phyloP scores from a whole-genome alignment of 2,888 invertebrate species.

The Drosophila kokeensis region DNA sequence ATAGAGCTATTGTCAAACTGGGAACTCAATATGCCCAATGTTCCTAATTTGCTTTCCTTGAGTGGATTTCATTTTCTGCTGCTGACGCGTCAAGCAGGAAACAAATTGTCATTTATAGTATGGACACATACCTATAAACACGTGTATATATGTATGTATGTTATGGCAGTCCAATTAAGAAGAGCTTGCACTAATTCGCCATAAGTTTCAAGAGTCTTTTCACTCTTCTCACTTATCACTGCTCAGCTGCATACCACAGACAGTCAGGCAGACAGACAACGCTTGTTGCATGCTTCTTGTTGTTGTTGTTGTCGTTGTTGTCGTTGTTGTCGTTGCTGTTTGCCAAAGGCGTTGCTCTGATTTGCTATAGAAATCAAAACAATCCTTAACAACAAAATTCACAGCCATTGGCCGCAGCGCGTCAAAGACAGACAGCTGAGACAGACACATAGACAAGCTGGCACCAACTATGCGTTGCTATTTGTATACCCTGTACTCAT shows the following conservation, averaged over 20 bases:
- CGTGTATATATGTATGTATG: conserved; percentile 4
- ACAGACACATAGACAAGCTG: not conserved
- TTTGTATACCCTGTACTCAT: conserved; percentile 8
- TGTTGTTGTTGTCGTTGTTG: not conserved
- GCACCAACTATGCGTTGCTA: conserved; percentile 3
- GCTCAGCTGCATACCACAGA: conserved; percentile 49
- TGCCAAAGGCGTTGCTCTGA: conserved; percentile 46
- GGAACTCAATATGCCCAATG: not conserved
- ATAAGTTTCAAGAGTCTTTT: conserved; percentile 65
- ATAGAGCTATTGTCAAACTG: not conserved
- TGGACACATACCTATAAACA: conserved; percentile 2
- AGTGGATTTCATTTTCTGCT: conserved; percentile 15
- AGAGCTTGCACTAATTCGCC: conserved; percentile 76
- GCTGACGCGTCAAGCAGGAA: conserved; percentile 43
- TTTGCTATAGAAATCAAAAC: conserved; percentile 70
- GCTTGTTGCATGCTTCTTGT: conserved; percentile 61
- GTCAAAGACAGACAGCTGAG: conserved; percentile 11
- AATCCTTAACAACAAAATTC: conserved; percentile 54
- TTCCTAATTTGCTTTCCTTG: conserved; percentile 9
- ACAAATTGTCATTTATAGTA: conserved; percentile 16
- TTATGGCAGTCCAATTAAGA: conserved; percentile 63
- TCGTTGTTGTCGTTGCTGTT: conserved; percentile 10
- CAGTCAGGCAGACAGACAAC: conserved; percentile 53
- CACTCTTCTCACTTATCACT: conserved; percentile 47
- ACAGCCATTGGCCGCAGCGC: conserved; percentile 20